These are phyloP conservation scores for Ciconia maguari DNA, from an alignment of 2,113 vertebrate species.

Conservation along the genomic window DNA sequence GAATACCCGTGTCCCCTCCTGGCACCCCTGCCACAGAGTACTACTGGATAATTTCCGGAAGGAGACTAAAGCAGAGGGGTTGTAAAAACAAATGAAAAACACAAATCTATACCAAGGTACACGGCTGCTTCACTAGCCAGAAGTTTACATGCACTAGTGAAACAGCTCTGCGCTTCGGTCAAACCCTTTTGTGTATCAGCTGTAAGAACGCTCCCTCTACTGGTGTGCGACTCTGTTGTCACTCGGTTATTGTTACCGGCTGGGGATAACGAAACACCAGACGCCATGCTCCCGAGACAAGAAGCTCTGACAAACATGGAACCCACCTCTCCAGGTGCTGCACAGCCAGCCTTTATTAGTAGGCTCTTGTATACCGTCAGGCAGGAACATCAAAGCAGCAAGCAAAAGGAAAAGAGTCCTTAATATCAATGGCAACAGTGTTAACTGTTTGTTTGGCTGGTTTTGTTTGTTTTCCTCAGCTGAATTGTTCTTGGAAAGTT, in stretches of 20 bases:
- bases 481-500: background rate
- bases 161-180: rapidly evolving
- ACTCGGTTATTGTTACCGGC: rapidly evolving
- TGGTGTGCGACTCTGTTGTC: rapidly evolving
- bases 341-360: background rate
- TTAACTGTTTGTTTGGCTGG: background rate
- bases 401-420: background rate
- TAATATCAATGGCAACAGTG: rapidly evolving
- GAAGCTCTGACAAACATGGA: rapidly evolving
- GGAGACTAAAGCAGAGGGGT: background rate
- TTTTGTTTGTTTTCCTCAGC: background rate
- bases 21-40: background rate
- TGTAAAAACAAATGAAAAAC: background rate
- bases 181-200: background rate
- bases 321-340: background rate
- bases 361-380: background rate
- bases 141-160: rapidly evolving
- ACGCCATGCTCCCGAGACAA: rapidly evolving
- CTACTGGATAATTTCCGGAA: rapidly evolving
- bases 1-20: rapidly evolving
- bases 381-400: background rate
- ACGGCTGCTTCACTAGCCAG: rapidly evolving
- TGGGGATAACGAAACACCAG: background rate
- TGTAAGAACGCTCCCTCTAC: slow-evolving; percentile 37
- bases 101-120: rapidly evolving